Percentiles rank a stretch among this genome's conserved stretches.
phyloP scores from a whole-genome alignment of 2,113 vertebrate genomes.

The Nycticorax nycticorax region DNA sequence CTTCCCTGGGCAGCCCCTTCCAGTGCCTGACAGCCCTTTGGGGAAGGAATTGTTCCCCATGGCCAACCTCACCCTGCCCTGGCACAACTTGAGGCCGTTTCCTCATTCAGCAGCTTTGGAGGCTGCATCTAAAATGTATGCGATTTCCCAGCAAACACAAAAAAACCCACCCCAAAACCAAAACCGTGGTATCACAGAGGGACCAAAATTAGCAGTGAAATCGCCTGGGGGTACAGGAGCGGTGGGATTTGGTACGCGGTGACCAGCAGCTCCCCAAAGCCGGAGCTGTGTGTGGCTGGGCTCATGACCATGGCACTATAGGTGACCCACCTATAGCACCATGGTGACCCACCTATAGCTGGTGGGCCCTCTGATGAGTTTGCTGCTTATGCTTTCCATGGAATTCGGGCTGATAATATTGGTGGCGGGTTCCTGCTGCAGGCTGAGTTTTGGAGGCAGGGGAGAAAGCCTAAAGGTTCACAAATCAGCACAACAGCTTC shows the following conservation, averaged over 20 bases:
- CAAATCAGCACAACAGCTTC: not conserved
- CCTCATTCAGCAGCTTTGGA: not conserved
- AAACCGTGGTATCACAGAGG: rapidly evolving
- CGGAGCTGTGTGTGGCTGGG: rapidly evolving
- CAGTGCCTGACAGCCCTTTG: too few relatives aligned
- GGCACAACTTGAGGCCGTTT: too few relatives aligned
- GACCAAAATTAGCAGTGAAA: not conserved
- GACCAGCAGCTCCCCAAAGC: not conserved
- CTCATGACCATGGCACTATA: rapidly evolving
- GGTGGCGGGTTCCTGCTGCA: not conserved
- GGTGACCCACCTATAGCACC: not conserved
- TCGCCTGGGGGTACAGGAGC: not conserved
- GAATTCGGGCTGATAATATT: not conserved
- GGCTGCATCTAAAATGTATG: not conserved
- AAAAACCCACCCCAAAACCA: not conserved
- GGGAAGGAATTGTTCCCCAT: too few relatives aligned
- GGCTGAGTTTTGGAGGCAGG: not conserved
- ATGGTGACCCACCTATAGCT: not conserved
- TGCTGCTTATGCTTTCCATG: not conserved
- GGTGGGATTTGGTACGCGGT: rapidly evolving
- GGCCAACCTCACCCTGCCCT: too few relatives aligned
- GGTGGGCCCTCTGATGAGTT: rapidly evolving
- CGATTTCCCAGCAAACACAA: not conserved
- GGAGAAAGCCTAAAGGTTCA: not conserved
- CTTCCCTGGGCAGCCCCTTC: too few relatives aligned